Evolutionary conservation across 30 jellyfish, hydroid and myxozoan species (phyloP), one percentile per base, ranked within the genome.

Genomic region (Catostylus mosaicus): DNA sequence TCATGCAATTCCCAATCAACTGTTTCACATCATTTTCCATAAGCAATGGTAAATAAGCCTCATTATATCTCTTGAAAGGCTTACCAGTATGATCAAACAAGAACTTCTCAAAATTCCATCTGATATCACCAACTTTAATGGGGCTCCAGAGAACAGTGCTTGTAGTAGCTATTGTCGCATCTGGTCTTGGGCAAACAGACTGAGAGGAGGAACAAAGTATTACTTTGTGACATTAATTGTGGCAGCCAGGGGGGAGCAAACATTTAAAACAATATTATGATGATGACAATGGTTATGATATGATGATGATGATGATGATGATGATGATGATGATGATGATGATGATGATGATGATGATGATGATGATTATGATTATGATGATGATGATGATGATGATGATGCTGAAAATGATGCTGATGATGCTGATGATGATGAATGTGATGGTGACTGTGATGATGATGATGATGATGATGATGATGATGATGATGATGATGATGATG

Each of bases 31-130:
- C 99, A 16, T 63, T 40, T 35, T 82, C 96, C 95, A 88, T 61
- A 26, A 48, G 73, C 34, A 54, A 64, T 24, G 97, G 99, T 3
- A 56, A 19, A 43, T 90, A 90, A 3, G 22, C 81, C 22, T 85
- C 92, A 30, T 93, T 69, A 70, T 60, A 94, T 45, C 99, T 59
- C 43, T 67, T 73, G 54, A 40, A 1, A 0, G 97, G 97, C 38
- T 40, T 36, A 26, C 99, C 99, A 29, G 83, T 84, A 38, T 89
- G 89, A 73, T 94, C 97, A 37, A 94, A 63, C 30, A 94, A 83
- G 84, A 94, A 94, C 67, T 94, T 89, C 80, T 89, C 99, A 77
- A 94, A 94, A 77, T 89, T 94, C 99, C 99, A 94, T 30, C 81
- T 43, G 73, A 94, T 73, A 56, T 94, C 99, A 0, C 95, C 90